Conservation (phyloP, 2,888 invertebrate genomes). For the Lasioglossum villosulum region DNA sequence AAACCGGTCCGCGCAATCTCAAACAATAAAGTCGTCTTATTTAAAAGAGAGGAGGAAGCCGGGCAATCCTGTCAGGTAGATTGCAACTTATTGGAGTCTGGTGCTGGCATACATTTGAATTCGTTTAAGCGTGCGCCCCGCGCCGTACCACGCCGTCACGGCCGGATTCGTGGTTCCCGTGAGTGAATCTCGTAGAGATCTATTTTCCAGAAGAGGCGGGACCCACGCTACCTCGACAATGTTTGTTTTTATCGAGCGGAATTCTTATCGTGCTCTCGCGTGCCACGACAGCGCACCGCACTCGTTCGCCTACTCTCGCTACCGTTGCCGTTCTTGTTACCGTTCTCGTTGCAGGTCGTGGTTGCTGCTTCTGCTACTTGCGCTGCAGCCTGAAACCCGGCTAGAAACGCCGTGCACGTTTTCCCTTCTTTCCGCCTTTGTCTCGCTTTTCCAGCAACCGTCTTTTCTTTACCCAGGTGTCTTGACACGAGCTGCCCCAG, state of each 20-base stretch:
- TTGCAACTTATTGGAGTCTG: constrained; percentile 54
- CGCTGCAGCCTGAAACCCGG: constrained; percentile 27
- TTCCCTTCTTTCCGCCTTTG: constrained; percentile 30
- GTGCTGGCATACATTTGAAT: constrained; percentile 60
- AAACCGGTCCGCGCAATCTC: constrained; percentile 32
- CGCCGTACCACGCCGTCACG: constrained; percentile 19
- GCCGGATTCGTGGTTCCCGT: constrained; percentile 37
- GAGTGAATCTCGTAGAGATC: constrained; percentile 54
- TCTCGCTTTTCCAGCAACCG: constrained; percentile 19
- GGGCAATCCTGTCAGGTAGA: constrained; percentile 43
- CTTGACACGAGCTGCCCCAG: constrained; percentile 35
- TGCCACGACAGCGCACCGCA: constrained; percentile 57
- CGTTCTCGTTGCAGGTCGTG: neutral
- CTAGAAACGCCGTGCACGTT: constrained; percentile 54
- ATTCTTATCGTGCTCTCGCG: constrained; percentile 75
- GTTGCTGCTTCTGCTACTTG: neutral
- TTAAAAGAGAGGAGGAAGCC: constrained; percentile 35
- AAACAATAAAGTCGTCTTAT: constrained; percentile 53
- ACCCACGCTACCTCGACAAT: constrained; percentile 50
- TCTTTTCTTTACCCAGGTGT: constrained; percentile 27
- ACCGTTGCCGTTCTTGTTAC: neutral
- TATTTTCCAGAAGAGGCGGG: constrained; percentile 45
- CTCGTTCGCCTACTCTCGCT: constrained; percentile 33
- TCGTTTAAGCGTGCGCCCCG: constrained; percentile 45
- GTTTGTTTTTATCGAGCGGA: constrained; percentile 76